A percentile compares a stretch with the other conserved stretches of the same genome.
Evolutionary conservation across 2,113 vertebrate species (phyloP).

Genomic region (Apeltes quadracus): DNA sequence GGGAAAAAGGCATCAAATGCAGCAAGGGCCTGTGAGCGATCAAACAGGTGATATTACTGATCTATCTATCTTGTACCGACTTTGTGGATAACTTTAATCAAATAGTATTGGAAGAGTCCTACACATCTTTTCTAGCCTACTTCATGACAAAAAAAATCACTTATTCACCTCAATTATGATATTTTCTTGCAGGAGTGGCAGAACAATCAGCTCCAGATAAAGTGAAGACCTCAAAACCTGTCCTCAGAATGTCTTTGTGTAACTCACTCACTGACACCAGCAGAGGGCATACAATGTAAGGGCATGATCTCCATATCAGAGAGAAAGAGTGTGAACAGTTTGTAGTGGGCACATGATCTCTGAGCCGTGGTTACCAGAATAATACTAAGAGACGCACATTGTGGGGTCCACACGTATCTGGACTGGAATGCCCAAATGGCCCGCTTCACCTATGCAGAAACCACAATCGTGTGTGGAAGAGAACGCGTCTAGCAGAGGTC

Average conservation of each 20-base stretch:
- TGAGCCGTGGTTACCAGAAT: background rate
- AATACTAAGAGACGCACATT: background rate
- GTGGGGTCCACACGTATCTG: background rate
- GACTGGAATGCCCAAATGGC: background rate
- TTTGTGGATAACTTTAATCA: background rate
- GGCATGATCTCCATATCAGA: background rate
- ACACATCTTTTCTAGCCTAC: background rate
- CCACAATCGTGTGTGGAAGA: background rate
- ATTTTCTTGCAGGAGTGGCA: constrained; percentile 37
- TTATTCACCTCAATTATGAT: background rate
- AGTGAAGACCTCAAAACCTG: constrained; percentile 78
- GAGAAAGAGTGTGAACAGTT: background rate
- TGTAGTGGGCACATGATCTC: background rate
- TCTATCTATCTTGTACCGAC: background rate
- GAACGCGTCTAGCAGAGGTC: background rate
- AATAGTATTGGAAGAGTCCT: background rate
- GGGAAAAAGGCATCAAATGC: constrained; percentile 73
- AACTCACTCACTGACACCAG: constrained; percentile 21
- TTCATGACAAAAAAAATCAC: background rate
- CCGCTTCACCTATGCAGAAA: background rate
- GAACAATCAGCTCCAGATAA: constrained; percentile 48
- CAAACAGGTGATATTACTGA: constrained; percentile 46
- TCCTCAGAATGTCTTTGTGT: constrained; percentile 80
- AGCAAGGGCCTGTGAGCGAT: constrained; percentile 16
- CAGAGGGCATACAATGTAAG: constrained; percentile 68